A percentile compares a stretch with the other conserved stretches of the same genome.
Evolutionary conservation across 2,888 invertebrate species (phyloP).

Genomic region (Epinotia nisella): DNA sequence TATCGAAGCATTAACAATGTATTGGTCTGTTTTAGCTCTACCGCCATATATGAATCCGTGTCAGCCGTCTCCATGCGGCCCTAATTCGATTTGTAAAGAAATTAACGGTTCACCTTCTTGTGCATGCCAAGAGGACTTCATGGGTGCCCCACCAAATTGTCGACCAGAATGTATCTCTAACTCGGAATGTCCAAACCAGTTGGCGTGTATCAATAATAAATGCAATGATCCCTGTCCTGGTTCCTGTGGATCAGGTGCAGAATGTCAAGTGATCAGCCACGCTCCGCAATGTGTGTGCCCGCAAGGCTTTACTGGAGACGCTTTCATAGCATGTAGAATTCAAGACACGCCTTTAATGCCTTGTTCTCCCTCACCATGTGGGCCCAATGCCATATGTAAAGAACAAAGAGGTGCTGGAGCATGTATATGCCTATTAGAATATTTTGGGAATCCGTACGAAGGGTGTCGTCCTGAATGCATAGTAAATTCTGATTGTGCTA

Average conservation of each 20-base stretch:
- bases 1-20: constrained; percentile 6
- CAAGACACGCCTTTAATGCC: constrained; percentile 82
- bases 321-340: constrained; percentile 84
- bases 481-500: constrained; percentile 89
- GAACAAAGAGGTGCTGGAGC: constrained; percentile 88
- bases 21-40: constrained; percentile 61
- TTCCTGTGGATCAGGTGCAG: constrained; percentile 89
- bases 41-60: constrained; percentile 83
- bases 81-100: constrained; percentile 87
- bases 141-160: constrained; percentile 89
- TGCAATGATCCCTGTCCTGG: constrained; percentile 90
- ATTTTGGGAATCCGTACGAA: constrained; percentile 91
- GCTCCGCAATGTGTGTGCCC: constrained; percentile 90
- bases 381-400: constrained; percentile 89
- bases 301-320: constrained; percentile 86
- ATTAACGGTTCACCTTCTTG: constrained; percentile 88
- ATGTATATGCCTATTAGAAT: constrained; percentile 88
- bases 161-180: constrained; percentile 90
- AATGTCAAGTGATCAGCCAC: constrained; percentile 90
- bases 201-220: constrained; percentile 89
- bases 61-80: constrained; percentile 90
- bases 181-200: constrained; percentile 88
- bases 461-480: constrained; percentile 91
- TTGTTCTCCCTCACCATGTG: constrained; percentile 89
- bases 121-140: constrained; percentile 87